Base-by-base conservation (phyloP, 2,797 vertebrate species). In the Sebastes trivittatus region DNA sequence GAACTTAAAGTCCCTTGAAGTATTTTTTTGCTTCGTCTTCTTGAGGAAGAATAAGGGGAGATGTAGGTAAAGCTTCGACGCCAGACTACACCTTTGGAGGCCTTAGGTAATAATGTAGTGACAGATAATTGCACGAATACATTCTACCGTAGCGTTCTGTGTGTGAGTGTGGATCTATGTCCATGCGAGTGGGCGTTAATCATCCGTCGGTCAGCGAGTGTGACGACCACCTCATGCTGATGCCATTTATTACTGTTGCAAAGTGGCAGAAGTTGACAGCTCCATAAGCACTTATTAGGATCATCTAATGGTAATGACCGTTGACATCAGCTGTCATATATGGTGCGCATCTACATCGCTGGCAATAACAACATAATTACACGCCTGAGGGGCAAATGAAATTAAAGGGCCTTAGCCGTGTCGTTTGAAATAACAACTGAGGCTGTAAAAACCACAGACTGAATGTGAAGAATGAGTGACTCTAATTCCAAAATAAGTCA, bases 241-340 rank as follows among this genome's bases (percentile, higher is more conserved):
- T 59, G 56, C 9, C 42, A 36, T 73, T 71, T 69, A 32, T 11
- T 59, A 25, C 6, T 1, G 52, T 11, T 38, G 30, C 65, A 36
- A 59, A 75, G 64, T n/a, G 36, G 42, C 66, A 74, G 13, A 61
- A 58, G 70, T 27, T 77, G 78, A 87, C 80, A 62, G 81, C 66
- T 85, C 72, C 61, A 62, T 75, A 60, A 83, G 79, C 65, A 7
- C 75, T 65, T 30, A 79, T 81, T 78, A 78, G 34, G 36, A 60
- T 18, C 25, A 42, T 70, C 78, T 70, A 81, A 81, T 65, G 62
- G 71, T 84, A 79, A 93, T 59, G 75, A 65, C 67, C 54, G 29
- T 1, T 78, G 88, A 87, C 87, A 73, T 84, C 69, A 22, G 70
- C 85, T 89, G 89, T 89, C 88, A 76, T 78, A 72, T 68, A 74